A percentile compares a stretch with the other conserved stretches of the same genome.
phyloP scores from a whole-genome alignment of 1,140 invertebrate genomes.

The Caerostris darwini region DNA sequence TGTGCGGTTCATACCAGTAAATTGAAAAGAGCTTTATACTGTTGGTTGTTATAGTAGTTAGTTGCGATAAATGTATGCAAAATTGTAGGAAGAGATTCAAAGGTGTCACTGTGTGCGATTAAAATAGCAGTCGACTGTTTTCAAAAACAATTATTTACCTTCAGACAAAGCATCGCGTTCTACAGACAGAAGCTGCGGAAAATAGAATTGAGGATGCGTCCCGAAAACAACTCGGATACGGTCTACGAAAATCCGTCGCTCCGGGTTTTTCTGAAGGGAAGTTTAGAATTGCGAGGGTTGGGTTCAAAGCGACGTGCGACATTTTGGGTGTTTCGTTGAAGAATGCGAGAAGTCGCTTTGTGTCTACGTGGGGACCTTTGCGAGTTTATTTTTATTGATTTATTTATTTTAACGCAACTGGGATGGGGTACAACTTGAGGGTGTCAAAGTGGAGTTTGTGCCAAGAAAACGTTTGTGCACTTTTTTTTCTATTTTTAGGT shows the following conservation, averaged over 20 bases:
- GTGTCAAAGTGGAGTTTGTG: neutral
- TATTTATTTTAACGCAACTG: neutral
- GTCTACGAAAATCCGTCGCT: neutral
- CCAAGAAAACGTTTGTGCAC: neutral
- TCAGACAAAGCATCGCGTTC: slow-evolving; percentile 52
- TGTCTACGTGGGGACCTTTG: neutral
- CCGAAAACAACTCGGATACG: slow-evolving; percentile 28
- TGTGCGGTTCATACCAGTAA: too few relatives aligned
- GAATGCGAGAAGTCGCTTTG: neutral
- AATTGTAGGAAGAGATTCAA: neutral
- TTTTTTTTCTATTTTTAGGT: slow-evolving; percentile 11
- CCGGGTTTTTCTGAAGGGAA: too few relatives aligned
- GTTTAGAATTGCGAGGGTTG: too few relatives aligned
- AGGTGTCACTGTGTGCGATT: slow-evolving; percentile 13
- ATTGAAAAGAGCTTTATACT: too few relatives aligned
- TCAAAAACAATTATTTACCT: slow-evolving; percentile 52
- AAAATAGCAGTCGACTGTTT: slow-evolving; percentile 56
- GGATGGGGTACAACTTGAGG: neutral
- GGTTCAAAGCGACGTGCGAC: neutral
- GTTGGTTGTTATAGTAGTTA: neutral
- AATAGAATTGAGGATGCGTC: slow-evolving; percentile 42
- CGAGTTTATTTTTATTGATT: neutral
- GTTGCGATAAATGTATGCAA: neutral
- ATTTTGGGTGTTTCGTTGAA: slow-evolving; percentile 1
- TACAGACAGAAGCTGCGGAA: slow-evolving; percentile 12